phyloP scores from a whole-genome alignment of 2,113 vertebrate genomes.

The Bos javanicus region DNA sequence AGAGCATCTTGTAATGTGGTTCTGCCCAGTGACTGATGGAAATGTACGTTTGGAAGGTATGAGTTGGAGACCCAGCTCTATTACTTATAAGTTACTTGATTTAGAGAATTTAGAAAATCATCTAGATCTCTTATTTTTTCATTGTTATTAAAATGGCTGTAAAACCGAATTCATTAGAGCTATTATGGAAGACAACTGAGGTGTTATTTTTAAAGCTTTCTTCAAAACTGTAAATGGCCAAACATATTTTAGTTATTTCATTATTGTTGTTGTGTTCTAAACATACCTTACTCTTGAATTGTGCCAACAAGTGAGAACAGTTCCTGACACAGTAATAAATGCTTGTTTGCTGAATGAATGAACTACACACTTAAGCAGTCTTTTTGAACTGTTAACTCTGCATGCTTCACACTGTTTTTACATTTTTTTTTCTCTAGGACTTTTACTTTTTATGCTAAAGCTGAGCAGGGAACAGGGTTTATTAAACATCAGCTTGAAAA shows the following conservation, averaged over 20 bases:
- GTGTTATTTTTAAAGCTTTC: background rate
- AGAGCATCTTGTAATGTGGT: background rate
- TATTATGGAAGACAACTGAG: background rate
- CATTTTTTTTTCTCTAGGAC: background rate
- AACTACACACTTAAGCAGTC: constrained; percentile 4
- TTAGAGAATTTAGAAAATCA: constrained; percentile 1
- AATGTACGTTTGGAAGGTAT: background rate
- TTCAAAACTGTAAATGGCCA: background rate
- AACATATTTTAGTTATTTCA: background rate
- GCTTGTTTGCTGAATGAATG: background rate
- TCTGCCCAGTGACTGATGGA: background rate
- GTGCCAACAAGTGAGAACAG: background rate
- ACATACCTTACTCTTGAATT: background rate
- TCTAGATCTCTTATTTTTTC: background rate
- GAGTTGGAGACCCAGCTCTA: background rate
- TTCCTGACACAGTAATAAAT: constrained; percentile 29
- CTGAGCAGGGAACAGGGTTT: background rate
- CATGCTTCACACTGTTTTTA: background rate
- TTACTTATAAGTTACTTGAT: constrained; percentile 14
- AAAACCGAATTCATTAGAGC: background rate
- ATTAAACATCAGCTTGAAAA: constrained; percentile 41
- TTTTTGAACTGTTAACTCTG: constrained; percentile 27
- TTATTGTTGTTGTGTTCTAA: background rate
- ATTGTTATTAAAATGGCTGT: constrained; percentile 3
- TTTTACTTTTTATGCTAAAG: constrained; percentile 18